phyloP scores from a whole-genome alignment of 2,113 vertebrate species.

The Sitta europaea region DNA sequence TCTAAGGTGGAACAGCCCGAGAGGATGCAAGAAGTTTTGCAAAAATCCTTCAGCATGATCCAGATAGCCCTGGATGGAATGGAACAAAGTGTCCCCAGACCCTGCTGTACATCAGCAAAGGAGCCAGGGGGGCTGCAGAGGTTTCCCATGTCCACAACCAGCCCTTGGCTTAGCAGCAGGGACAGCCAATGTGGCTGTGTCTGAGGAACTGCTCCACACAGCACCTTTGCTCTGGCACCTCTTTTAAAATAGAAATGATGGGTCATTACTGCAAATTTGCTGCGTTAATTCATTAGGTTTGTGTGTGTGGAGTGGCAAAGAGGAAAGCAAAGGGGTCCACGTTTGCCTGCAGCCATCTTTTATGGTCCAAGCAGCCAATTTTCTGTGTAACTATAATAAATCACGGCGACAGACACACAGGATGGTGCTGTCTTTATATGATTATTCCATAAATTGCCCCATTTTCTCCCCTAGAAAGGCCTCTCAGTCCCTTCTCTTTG shows the following conservation, averaged over 20 bases:
- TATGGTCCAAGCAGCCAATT: slow-evolving; percentile 8
- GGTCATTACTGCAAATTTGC: neutral
- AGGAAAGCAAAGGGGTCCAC: neutral
- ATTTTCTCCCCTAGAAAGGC: neutral
- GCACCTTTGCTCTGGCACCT: neutral
- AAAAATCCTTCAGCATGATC: neutral
- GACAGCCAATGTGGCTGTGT: accelerated
- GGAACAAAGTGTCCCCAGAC: neutral
- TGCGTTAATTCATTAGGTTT: neutral
- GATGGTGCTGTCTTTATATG: neutral
- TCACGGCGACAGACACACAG: neutral
- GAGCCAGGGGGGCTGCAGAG: neutral
- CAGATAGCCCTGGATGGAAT: neutral
- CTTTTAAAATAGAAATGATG: neutral
- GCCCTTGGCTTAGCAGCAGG: neutral
- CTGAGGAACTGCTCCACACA: neutral
- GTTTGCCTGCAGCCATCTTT: slow-evolving; percentile 15
- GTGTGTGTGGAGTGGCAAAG: neutral
- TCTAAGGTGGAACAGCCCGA: neutral
- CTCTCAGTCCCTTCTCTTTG: neutral
- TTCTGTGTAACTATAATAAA: slow-evolving; percentile 14
- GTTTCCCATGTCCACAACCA: neutral
- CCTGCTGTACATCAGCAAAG: neutral
- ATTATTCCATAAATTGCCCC: slow-evolving; percentile 24
- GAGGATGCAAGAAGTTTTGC: neutral